Evolutionary conservation across 2,797 vertebrate genomes (phyloP).

Genomic region (Lycodopsis pacificus): DNA sequence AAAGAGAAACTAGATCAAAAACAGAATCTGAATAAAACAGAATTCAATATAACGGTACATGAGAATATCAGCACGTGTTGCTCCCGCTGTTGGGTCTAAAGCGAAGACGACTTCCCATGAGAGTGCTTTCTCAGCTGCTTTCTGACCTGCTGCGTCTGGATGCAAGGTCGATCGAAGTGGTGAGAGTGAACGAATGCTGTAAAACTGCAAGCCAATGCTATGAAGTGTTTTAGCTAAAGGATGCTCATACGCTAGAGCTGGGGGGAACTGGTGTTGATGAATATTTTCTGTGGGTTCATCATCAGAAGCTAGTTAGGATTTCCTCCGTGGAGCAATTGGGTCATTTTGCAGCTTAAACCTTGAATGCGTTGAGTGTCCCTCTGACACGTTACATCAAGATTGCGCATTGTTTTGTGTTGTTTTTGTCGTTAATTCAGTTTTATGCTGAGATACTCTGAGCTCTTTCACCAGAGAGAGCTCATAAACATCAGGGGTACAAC

Average conservation of each 20-base stretch:
- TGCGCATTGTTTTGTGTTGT: too few relatives aligned
- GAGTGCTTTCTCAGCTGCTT: neutral
- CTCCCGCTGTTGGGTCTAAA: conserved; percentile 28
- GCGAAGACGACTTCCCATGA: conserved; percentile 30
- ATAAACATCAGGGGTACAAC: too few relatives aligned
- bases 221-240: neutral
- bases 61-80: conserved; percentile 38
- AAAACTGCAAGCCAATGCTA: neutral
- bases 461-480: too few relatives aligned
- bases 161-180: neutral
- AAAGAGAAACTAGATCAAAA: conserved; percentile 43
- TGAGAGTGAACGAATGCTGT: neutral
- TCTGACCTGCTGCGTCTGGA: neutral
- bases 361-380: too few relatives aligned
- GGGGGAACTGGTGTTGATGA: neutral
- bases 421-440: too few relatives aligned
- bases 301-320: too few relatives aligned
- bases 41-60: conserved; percentile 39
- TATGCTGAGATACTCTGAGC: too few relatives aligned
- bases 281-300: too few relatives aligned
- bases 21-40: conserved; percentile 45
- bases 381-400: too few relatives aligned
- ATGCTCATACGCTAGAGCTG: neutral
- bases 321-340: too few relatives aligned
- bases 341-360: too few relatives aligned